Percentiles rank a stretch among this genome's conserved stretches.
Evolutionary conservation across 2,888 invertebrate genomes (phyloP).

Genomic region (Griposia aprilina): DNA sequence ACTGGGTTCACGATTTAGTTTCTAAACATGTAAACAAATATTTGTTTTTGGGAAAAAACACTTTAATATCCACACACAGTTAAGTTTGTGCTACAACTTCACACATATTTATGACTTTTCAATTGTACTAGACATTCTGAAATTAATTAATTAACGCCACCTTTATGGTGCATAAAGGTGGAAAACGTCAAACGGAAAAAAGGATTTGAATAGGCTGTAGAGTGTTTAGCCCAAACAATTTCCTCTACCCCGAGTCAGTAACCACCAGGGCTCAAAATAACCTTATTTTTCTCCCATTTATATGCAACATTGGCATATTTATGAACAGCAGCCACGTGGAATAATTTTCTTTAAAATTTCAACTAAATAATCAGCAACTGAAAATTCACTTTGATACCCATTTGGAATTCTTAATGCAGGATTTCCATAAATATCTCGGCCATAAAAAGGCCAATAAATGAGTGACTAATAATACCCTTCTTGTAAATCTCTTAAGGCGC

Average conservation of each 20-base stretch:
- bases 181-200: neutral
- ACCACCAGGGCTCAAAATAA: neutral
- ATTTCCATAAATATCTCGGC: slow-evolving; percentile 37
- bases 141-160: neutral
- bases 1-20: neutral
- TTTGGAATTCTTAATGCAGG: slow-evolving; percentile 33
- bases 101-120: neutral
- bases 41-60: neutral
- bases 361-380: slow-evolving; percentile 21
- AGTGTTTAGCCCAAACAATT: neutral
- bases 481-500: slow-evolving; percentile 25
- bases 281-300: slow-evolving; percentile 18
- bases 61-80: no score
- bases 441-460: slow-evolving; percentile 51
- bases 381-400: slow-evolving; percentile 32
- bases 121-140: neutral
- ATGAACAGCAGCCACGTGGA: slow-evolving; percentile 13
- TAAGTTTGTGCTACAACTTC: neutral
- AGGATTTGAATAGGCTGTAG: neutral
- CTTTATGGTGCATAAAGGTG: no score
- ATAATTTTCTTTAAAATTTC: slow-evolving; percentile 20
- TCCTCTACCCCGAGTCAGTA: neutral
- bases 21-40: neutral
- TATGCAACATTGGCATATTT: slow-evolving; percentile 24
- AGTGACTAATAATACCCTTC: slow-evolving; percentile 48